phyloP scores from a whole-genome alignment of 2,888 invertebrate genomes.

The Steinernema hermaphroditum region DNA sequence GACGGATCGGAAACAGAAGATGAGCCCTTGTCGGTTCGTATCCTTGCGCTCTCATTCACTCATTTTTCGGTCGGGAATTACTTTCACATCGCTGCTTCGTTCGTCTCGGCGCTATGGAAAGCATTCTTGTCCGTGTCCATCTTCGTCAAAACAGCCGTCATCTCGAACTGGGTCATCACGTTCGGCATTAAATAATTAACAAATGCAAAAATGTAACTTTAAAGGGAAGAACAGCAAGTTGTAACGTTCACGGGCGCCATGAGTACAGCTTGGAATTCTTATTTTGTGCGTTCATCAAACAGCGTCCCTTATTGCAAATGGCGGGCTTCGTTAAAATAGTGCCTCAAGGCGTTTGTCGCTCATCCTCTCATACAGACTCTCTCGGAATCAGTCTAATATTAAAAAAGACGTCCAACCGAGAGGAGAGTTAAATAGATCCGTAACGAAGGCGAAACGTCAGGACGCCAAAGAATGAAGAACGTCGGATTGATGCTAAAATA shows the following conservation, averaged over 20 bases:
- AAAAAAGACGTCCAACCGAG: no score
- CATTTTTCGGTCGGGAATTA: slow-evolving; percentile 30
- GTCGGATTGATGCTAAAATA: background rate
- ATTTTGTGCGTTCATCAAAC: slow-evolving; percentile 11
- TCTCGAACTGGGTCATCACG: background rate
- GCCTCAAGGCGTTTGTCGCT: slow-evolving; percentile 26
- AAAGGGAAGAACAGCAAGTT: background rate
- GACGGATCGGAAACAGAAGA: slow-evolving; percentile 26
- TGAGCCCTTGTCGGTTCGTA: slow-evolving; percentile 20
- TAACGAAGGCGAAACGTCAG: background rate
- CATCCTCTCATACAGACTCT: background rate
- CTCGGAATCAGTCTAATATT: no score
- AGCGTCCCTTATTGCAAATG: slow-evolving; percentile 11
- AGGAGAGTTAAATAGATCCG: no score
- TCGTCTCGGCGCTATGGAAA: slow-evolving; percentile 22
- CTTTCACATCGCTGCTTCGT: slow-evolving; percentile 27
- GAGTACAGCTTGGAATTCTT: background rate
- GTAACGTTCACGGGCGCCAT: background rate
- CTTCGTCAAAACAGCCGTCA: slow-evolving; percentile 26
- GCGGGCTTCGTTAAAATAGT: slow-evolving; percentile 9
- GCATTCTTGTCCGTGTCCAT: slow-evolving; percentile 21
- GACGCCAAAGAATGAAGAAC: background rate
- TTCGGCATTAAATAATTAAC: slow-evolving; percentile 10
- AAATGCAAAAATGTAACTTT: background rate
- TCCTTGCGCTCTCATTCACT: slow-evolving; percentile 17